Conservation (phyloP, 2,888 invertebrate species). For the Ptychoptera albimana region DNA sequence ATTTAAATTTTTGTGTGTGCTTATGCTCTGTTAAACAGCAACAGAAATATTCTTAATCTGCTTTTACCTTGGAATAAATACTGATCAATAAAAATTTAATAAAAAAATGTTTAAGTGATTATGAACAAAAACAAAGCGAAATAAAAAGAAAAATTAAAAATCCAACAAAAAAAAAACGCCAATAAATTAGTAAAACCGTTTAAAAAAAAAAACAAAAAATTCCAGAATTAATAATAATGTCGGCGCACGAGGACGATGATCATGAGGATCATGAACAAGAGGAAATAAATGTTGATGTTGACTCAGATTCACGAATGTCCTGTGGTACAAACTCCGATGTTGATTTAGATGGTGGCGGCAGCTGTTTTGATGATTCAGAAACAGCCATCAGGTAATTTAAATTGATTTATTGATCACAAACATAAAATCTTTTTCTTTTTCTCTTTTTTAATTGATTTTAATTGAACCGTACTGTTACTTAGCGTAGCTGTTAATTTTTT, state of each 20-base stretch:
- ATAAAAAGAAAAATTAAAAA: no score
- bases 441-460: neutral
- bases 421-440: neutral
- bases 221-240: conserved; percentile 18
- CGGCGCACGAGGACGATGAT: conserved; percentile 27
- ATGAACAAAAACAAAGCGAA: no score
- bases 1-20: no score
- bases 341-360: conserved; percentile 28
- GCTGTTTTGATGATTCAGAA: conserved; percentile 31
- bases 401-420: neutral
- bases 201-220: neutral
- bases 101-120: no score
- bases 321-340: conserved; percentile 28
- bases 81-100: no score
- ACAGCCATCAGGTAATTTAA: conserved; percentile 25
- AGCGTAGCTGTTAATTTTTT: neutral
- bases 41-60: no score
- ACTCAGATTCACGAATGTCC: conserved; percentile 28
- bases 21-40: no score
- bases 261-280: conserved; percentile 25
- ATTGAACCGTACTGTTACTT: neutral
- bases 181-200: no score
- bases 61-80: no score
- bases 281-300: conserved; percentile 31
- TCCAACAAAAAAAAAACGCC: no score